Conservation (phyloP, 2,797 vertebrate genomes). For the Prionace glauca region DNA sequence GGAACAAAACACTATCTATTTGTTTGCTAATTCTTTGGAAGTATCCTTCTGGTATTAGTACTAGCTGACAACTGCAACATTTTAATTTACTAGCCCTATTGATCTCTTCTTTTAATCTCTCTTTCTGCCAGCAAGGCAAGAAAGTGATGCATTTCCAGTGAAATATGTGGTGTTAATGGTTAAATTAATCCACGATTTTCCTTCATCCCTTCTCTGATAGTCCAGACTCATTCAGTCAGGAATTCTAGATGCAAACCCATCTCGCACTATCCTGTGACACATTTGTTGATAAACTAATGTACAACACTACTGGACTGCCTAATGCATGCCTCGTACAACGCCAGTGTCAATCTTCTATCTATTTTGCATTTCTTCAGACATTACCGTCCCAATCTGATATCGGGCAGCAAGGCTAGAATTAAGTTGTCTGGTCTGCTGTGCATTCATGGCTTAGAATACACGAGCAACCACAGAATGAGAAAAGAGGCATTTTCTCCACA, state of each 20-base stretch:
- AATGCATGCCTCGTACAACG: not conserved
- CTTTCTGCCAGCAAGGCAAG: not conserved
- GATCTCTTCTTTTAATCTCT: not conserved
- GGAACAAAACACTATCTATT: constrained; percentile 14
- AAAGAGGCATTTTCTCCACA: not conserved
- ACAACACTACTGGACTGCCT: not conserved
- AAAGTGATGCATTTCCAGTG: not conserved
- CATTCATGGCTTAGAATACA: not conserved
- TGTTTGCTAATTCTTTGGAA: not conserved
- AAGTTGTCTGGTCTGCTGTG: constrained; percentile 10
- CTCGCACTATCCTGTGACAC: not conserved
- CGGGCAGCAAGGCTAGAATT: not conserved
- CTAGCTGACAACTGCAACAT: not conserved
- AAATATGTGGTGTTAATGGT: not conserved
- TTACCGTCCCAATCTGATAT: constrained; percentile 3
- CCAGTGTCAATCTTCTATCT: not conserved
- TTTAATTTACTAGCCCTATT: not conserved
- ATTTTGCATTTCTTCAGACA: constrained; percentile 29
- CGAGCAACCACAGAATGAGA: not conserved
- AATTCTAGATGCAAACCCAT: not conserved
- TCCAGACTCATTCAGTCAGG: not conserved
- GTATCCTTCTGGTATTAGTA: not conserved
- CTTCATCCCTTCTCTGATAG: not conserved
- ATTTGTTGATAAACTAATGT: constrained; percentile 25
- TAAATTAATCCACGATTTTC: not conserved